A percentile compares a stretch with the other conserved stretches of the same genome.
Evolutionary conservation across 2,797 vertebrate genomes (phyloP).

Genomic region (Sebastes itinus): DNA sequence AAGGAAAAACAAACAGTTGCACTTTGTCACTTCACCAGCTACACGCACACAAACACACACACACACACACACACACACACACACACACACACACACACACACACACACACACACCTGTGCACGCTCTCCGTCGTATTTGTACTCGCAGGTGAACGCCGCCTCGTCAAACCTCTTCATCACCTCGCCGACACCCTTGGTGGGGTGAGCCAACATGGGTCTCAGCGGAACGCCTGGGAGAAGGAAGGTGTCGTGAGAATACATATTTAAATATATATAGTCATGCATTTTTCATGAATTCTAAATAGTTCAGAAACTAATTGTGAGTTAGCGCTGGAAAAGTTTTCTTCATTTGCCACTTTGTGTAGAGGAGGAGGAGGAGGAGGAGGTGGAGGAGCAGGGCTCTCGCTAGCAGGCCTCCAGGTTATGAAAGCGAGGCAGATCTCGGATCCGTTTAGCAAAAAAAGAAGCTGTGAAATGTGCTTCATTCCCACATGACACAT

Average conservation of each 20-base stretch:
- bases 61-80: conserved; percentile 70
- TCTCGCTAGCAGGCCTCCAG: conserved; percentile 4
- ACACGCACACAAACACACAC: neutral
- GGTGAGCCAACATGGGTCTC: conserved; percentile 93
- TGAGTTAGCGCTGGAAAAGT: neutral
- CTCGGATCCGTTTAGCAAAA: neutral
- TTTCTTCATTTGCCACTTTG: neutral
- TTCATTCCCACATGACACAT: conserved; percentile 38
- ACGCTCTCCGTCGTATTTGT: conserved; percentile 93
- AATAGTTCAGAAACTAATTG: conserved; percentile 21
- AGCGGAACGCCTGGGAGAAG: conserved; percentile 84
- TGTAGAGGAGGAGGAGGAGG: neutral
- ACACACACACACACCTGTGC: conserved; percentile 88
- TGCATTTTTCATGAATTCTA: conserved; percentile 35
- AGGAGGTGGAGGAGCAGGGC: neutral
- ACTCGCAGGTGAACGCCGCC: conserved; percentile 92
- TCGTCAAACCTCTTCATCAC: conserved; percentile 92
- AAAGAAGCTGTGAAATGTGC: conserved; percentile 33
- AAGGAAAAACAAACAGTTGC: conserved; percentile 42
- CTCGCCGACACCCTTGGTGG: conserved; percentile 89
- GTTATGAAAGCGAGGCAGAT: conserved; percentile 13
- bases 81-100: no score
- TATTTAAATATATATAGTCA: neutral
- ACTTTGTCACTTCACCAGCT: conserved; percentile 10
- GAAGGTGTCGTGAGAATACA: neutral